Evolutionary conservation across 2,113 vertebrate genomes (phyloP).

Genomic region (Psittacara wagleri): DNA sequence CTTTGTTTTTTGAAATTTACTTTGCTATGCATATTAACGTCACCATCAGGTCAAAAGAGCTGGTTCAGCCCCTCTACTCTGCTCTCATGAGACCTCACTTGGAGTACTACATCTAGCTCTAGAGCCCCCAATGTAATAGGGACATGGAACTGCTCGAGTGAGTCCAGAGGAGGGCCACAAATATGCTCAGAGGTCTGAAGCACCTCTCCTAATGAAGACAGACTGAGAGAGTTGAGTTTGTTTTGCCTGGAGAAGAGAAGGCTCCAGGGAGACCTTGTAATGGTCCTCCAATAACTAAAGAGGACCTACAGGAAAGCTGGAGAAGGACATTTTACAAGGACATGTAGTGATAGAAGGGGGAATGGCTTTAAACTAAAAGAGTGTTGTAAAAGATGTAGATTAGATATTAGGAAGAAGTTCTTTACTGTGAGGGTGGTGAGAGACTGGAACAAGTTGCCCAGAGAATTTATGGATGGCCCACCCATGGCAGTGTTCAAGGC

Average conservation of each 20-base stretch:
- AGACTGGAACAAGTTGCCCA: not conserved
- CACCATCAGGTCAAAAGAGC: not conserved
- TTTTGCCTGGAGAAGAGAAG: not conserved
- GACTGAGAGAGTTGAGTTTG: not conserved
- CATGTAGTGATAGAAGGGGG: not conserved
- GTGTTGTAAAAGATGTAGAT: not conserved
- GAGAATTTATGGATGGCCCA: not conserved
- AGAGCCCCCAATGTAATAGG: not conserved
- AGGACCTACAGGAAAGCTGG: not conserved
- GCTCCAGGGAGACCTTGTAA: not conserved
- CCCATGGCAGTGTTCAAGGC: not conserved
- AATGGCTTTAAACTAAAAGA: not conserved
- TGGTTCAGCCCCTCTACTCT: not conserved
- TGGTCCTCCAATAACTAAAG: not conserved
- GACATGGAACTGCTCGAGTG: not conserved
- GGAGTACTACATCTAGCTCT: not conserved
- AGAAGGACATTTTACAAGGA: not conserved
- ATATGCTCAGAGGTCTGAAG: not conserved
- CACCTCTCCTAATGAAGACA: not conserved
- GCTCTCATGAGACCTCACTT: not conserved
- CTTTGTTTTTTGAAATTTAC: not conserved
- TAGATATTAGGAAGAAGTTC: not conserved
- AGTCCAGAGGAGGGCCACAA: not conserved
- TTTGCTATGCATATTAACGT: not conserved
- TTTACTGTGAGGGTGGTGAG: not conserved